These are phyloP conservation scores for Hanleya hanleyi DNA, from an alignment of 2,888 invertebrate genomes.

Conservation along the genomic window DNA sequence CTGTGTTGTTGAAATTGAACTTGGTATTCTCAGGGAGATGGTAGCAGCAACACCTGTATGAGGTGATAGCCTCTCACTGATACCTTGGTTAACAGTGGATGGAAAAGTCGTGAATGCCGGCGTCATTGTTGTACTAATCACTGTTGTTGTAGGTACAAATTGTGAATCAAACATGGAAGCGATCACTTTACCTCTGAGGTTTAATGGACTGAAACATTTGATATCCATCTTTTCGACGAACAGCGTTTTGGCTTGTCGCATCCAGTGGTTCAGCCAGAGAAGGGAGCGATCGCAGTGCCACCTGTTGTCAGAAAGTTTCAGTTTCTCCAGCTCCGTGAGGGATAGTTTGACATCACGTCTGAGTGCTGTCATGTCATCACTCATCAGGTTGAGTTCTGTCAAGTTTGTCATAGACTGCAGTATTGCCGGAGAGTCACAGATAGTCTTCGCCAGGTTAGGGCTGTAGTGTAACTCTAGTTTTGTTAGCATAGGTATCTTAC, in stretches of 20 bases:
- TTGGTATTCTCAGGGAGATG: too few species aligned
- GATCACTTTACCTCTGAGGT: constrained; percentile 35
- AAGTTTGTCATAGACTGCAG: constrained; percentile 38
- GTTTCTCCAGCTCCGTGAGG: constrained; percentile 37
- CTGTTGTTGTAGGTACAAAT: constrained; percentile 16
- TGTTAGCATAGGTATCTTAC: constrained; percentile 37
- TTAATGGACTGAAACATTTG: constrained; percentile 39
- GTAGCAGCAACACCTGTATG: too few species aligned
- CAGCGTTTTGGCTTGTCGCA: constrained; percentile 33
- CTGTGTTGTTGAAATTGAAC: too few species aligned
- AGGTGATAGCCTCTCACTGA: too few species aligned
- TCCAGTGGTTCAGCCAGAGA: constrained; percentile 81
- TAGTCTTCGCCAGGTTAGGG: constrained; percentile 39
- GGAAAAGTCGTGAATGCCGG: too few species aligned
- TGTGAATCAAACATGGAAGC: constrained; percentile 9
- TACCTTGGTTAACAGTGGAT: too few species aligned
- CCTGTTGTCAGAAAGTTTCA: constrained; percentile 84
- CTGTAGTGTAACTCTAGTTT: constrained; percentile 47
- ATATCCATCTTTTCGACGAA: constrained; percentile 39
- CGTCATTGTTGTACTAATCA: too few species aligned
- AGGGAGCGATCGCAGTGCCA: constrained; percentile 87
- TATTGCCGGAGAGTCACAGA: constrained; percentile 39
- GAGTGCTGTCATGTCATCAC: constrained; percentile 45
- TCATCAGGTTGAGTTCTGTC: constrained; percentile 44
- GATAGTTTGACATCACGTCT: constrained; percentile 28